Evolutionary conservation across 2,797 vertebrate genomes (phyloP).

Genomic region (Argyrosomus regius): DNA sequence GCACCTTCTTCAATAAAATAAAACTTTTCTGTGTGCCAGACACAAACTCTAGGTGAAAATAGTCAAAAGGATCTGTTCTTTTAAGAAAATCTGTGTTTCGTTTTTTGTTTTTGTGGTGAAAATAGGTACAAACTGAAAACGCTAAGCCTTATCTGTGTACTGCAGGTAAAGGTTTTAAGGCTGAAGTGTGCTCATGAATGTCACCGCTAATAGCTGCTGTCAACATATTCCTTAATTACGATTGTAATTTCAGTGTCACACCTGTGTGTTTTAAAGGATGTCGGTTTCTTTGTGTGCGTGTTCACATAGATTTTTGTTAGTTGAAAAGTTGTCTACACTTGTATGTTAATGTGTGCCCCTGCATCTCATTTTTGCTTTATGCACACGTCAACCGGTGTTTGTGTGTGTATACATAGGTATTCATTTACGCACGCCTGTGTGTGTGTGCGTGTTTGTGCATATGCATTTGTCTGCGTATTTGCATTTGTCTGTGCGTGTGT

Average conservation of each 20-base stretch:
- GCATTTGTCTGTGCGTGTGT: constrained; percentile 60
- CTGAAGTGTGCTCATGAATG: constrained; percentile 23
- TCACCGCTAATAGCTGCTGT: constrained; percentile 38
- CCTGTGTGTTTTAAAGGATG: constrained; percentile 18
- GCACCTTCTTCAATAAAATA: constrained; percentile 3
- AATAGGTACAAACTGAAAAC: constrained; percentile 21
- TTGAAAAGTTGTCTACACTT: constrained; percentile 50
- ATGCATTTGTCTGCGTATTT: constrained; percentile 54
- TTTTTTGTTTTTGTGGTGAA: background rate
- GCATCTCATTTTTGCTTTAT: constrained; percentile 51
- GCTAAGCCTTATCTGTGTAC: constrained; percentile 40
- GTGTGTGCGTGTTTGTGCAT: constrained; percentile 37
- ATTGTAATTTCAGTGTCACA: constrained; percentile 31
- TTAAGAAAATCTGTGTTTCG: background rate
- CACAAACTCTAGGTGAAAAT: background rate
- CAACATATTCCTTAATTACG: constrained; percentile 44
- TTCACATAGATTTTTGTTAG: constrained; percentile 21
- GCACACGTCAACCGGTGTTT: constrained; percentile 43
- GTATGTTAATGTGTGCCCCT: constrained; percentile 48
- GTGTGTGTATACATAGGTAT: constrained; percentile 19
- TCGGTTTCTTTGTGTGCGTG: constrained; percentile 9
- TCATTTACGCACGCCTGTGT: constrained; percentile 20
- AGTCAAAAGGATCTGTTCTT: background rate
- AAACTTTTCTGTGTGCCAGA: background rate
- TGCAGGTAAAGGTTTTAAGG: constrained; percentile 40